Conservation (phyloP, 2,113 vertebrate genomes). For the Chloropsis cyanopogon region DNA sequence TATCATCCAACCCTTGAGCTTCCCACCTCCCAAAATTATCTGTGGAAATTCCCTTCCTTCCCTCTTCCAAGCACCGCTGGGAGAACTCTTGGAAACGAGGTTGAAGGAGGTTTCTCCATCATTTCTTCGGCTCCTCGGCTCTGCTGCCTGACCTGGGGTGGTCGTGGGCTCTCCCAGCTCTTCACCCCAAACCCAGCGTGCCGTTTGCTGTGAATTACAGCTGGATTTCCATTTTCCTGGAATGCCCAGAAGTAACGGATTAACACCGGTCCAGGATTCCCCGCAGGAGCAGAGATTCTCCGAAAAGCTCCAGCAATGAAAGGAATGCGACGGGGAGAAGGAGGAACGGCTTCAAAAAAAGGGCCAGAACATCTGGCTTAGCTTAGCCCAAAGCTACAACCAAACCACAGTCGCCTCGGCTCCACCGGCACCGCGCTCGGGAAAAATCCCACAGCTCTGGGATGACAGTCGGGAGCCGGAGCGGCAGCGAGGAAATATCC, state of each 20-base stretch:
- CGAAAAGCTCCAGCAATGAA: constrained; percentile 18
- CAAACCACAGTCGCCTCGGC: constrained; percentile 62
- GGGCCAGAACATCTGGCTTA: constrained; percentile 55
- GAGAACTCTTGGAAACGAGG: background rate
- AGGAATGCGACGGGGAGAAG: constrained; percentile 32
- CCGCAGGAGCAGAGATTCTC: constrained; percentile 9
- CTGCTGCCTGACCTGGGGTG: background rate
- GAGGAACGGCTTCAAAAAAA: background rate
- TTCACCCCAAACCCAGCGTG: background rate
- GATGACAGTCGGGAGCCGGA: background rate
- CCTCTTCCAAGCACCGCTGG: background rate
- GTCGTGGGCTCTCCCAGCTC: background rate
- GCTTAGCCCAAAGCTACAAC: constrained; percentile 49
- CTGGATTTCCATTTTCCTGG: background rate
- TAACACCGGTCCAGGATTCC: constrained; percentile 8
- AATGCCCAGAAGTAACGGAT: background rate
- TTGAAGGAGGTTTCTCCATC: background rate
- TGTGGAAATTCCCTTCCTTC: background rate
- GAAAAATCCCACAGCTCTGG: background rate
- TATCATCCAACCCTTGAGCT: background rate
- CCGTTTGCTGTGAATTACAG: background rate
- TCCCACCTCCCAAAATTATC: background rate
- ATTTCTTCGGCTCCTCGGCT: background rate
- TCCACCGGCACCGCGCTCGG: background rate
- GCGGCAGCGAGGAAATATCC: background rate